Conservation (phyloP, 2,797 vertebrate species). For the Aotus griseimembra region DNA sequence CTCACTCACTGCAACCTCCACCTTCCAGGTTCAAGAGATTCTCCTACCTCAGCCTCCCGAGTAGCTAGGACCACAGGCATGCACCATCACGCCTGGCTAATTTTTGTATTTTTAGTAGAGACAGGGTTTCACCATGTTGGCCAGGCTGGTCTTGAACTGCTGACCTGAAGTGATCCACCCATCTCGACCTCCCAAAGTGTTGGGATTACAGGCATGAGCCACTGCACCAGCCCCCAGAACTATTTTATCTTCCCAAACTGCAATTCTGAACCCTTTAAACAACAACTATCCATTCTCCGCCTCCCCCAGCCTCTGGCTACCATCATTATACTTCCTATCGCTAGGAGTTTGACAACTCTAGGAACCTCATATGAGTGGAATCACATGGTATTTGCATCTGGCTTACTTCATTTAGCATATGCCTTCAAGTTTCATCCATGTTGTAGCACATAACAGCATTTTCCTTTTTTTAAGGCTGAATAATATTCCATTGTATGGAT, state of each 20-base stretch:
- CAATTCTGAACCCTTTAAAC: not conserved
- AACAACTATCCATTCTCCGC: too few species aligned
- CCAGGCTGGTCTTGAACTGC: not conserved
- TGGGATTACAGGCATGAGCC: not conserved
- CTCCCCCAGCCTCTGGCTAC: not conserved
- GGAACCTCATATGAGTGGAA: not conserved
- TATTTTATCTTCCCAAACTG: not conserved
- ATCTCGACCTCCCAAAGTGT: not conserved
- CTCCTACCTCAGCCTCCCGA: not conserved
- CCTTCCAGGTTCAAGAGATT: not conserved
- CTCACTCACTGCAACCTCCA: not conserved
- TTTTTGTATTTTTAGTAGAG: not conserved
- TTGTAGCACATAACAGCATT: not conserved
- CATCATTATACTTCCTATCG: not conserved
- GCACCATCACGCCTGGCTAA: not conserved
- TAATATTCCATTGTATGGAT: not conserved
- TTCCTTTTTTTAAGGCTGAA: not conserved
- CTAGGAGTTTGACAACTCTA: not conserved
- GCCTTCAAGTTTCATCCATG: not conserved
- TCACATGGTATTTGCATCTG: not conserved
- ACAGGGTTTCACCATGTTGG: not conserved
- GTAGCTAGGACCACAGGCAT: not conserved
- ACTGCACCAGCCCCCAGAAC: not conserved
- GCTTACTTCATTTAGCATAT: not conserved
- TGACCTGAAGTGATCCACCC: not conserved